Conservation (phyloP, 1,140 invertebrate genomes). For the Geopemphigus sp. region DNA sequence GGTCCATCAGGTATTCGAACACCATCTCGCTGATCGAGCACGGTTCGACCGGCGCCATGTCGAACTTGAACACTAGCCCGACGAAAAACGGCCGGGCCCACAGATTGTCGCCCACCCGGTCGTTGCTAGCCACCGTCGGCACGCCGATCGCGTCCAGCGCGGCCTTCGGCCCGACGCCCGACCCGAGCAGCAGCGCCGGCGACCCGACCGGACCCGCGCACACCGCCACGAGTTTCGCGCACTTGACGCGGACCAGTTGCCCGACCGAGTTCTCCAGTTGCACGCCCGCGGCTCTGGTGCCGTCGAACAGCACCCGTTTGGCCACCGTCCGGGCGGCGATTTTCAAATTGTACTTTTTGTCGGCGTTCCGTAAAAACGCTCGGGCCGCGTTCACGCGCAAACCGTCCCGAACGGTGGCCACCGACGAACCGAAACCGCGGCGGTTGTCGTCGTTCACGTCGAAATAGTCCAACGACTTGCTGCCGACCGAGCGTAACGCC, state of each 20-base stretch:
- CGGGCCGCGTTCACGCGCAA: constrained; percentile 62
- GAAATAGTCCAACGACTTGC: not conserved
- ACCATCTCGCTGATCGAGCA: constrained; percentile 46
- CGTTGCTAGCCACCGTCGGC: constrained; percentile 57
- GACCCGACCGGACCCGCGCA: constrained; percentile 70
- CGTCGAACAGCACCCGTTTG: constrained; percentile 65
- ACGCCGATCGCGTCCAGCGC: constrained; percentile 54
- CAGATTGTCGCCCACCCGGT: constrained; percentile 71
- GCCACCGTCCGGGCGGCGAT: constrained; percentile 66
- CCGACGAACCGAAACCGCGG: constrained; percentile 20
- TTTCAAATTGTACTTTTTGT: constrained; percentile 70
- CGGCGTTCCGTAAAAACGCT: constrained; percentile 73
- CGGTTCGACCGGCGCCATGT: not conserved
- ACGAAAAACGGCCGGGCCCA: constrained; percentile 64
- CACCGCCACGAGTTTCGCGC: constrained; percentile 68
- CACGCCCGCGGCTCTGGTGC: constrained; percentile 61
- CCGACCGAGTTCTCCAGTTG: constrained; percentile 60
- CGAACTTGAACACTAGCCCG: constrained; percentile 23
- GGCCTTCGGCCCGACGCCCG: constrained; percentile 55
- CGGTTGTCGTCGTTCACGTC: constrained; percentile 17
- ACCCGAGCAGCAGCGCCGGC: constrained; percentile 63
- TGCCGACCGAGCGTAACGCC: not conserved
- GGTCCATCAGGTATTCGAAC: constrained; percentile 27
- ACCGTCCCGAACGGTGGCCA: constrained; percentile 62
- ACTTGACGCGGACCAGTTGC: constrained; percentile 52